Evolutionary conservation across 2,888 invertebrate genomes (phyloP), one percentile per base, ranked within the genome.

Genomic region (Choreutis nemorana): DNA sequence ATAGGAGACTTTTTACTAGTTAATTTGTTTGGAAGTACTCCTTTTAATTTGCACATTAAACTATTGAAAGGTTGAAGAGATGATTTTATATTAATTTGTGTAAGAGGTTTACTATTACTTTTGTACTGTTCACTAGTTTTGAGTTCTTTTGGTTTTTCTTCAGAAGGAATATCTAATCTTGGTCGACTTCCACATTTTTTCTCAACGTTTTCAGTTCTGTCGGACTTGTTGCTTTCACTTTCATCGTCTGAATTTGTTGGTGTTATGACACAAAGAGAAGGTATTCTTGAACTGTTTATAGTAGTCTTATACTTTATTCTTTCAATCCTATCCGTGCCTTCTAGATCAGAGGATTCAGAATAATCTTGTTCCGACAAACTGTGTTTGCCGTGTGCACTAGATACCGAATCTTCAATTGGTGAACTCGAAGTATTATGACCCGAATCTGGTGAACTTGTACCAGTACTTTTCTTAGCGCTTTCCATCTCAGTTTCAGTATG

Each of bases 231-330:
- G 20, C 48, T 55, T 55, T 83, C 81, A 40, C 86, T 86, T 59
- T 94, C 94, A 49, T 94, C 94, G 45, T 94, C 94, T 38, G 92
- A 93, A 36, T 89, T 89, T 0, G 88, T 87, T 3, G 94, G 93
- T 9, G 94, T 94, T 28, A 94, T 92, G 2, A 92, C 91, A 63
- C 94, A 94, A 88, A 94, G 90, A 3, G 94, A 93, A 1, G 94
- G 94, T 52, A 94, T 94, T 43, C 94, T 83, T 44, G 90, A 90
- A 29, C 90, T 89, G 50, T 89, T 91, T 23, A 94, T 90, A 2
- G 90, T 88, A 0, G 94, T 94, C 70, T 94, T 94, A 23, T 87
- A 87, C 35, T 91, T 79, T 39, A 94, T 90, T 42, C 93, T 81
- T 64, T 94, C 93, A 46, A 91, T 89, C 50, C 93, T 82, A 54